Evolutionary conservation across 2,797 vertebrate species (phyloP).

Genomic region (Sebastolobus alascanus): DNA sequence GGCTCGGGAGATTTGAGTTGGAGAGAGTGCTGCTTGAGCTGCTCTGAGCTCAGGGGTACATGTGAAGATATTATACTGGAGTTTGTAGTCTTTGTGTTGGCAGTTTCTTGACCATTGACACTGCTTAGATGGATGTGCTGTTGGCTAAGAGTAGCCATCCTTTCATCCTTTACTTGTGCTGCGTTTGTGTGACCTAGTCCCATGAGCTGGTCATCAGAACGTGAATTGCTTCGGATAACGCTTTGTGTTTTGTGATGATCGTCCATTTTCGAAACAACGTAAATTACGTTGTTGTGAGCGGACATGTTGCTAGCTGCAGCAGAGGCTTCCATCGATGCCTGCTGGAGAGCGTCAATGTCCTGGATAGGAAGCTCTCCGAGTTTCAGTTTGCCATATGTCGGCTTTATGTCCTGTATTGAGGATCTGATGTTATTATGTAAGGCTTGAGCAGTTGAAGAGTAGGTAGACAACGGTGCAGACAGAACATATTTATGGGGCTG

Average conservation of each 20-base stretch:
- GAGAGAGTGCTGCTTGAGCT: conserved; percentile 89
- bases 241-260: conserved; percentile 94
- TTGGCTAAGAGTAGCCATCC: conserved; percentile 86
- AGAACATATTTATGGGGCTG: conserved; percentile 91
- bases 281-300: conserved; percentile 90
- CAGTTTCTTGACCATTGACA: conserved; percentile 79
- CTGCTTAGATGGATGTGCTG: conserved; percentile 88
- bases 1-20: conserved; percentile 89
- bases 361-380: conserved; percentile 92
- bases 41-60: conserved; percentile 86
- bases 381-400: conserved; percentile 90
- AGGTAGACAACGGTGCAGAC: conserved; percentile 87
- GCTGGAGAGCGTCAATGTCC: conserved; percentile 91
- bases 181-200: conserved; percentile 86
- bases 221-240: conserved; percentile 94
- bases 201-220: conserved; percentile 91
- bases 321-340: conserved; percentile 87
- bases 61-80: conserved; percentile 87
- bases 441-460: conserved; percentile 87
- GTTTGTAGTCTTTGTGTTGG: conserved; percentile 87
- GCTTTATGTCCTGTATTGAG: conserved; percentile 88
- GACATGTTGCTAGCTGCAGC: conserved; percentile 83
- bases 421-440: conserved; percentile 88
- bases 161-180: conserved; percentile 89
- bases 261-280: conserved; percentile 93